A percentile compares a stretch with the other conserved stretches of the same genome.
Evolutionary conservation across 2,888 invertebrate species (phyloP).

Genomic region (Metallyticus violacea): DNA sequence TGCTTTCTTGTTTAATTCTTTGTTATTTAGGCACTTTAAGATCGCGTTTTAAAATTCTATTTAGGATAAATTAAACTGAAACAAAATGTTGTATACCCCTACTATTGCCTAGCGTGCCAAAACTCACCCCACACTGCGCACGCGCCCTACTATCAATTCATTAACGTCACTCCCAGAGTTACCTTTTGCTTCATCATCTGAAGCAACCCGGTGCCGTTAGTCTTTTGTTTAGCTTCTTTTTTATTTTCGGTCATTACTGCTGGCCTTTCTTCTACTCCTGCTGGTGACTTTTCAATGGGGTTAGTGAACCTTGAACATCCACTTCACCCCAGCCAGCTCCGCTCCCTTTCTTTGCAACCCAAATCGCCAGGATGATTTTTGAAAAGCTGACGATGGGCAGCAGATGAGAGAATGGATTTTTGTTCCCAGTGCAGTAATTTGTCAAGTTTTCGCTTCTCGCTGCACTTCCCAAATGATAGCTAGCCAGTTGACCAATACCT

Average conservation of each 20-base stretch:
- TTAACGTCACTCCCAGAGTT: not conserved
- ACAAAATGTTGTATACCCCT: not conserved
- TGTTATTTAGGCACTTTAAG: no score
- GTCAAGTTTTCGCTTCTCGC: not conserved
- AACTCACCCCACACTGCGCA: not conserved
- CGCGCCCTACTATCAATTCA: not conserved
- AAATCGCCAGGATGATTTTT: slow-evolving; percentile 13
- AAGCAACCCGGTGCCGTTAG: not conserved
- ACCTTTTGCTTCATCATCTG: not conserved
- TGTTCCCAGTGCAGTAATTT: slow-evolving; percentile 1
- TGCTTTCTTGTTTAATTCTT: no score
- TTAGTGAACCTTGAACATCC: slow-evolving; percentile 7
- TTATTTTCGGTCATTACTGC: not conserved
- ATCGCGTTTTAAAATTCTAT: not conserved
- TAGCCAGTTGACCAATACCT: not conserved
- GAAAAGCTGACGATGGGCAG: not conserved
- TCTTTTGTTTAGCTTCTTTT: not conserved
- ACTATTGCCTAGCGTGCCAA: not conserved
- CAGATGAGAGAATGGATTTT: slow-evolving; percentile 12
- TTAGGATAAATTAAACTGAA: no score
- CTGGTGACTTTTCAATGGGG: slow-evolving; percentile 4
- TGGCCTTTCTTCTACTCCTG: not conserved
- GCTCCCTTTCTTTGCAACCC: not conserved
- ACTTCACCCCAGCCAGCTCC: not conserved
- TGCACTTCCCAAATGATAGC: not conserved